Conservation (phyloP, 2,888 invertebrate species). For the Cosmorhoe ocellata region DNA sequence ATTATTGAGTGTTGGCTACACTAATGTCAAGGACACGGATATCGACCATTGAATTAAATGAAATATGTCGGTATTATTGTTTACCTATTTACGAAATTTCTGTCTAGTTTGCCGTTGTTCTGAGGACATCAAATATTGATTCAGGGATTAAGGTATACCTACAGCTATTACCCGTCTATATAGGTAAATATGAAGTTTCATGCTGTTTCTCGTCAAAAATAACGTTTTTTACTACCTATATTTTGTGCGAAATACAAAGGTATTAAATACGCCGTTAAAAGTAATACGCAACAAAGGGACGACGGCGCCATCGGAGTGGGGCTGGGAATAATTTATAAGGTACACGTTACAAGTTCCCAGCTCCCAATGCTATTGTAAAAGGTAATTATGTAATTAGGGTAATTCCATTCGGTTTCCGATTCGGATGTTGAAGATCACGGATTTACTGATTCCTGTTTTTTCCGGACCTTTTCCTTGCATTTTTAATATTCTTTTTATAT, state of each 20-base stretch:
- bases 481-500: background rate
- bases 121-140: background rate
- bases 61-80: constrained; percentile 18
- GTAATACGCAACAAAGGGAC: constrained; percentile 62
- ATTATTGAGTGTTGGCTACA: constrained; percentile 39
- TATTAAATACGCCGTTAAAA: constrained; percentile 42
- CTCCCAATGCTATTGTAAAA: constrained; percentile 31
- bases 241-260: constrained; percentile 18
- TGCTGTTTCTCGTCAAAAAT: constrained; percentile 3
- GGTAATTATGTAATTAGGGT: constrained; percentile 28
- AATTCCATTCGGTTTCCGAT: constrained; percentile 12
- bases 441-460: constrained; percentile 5
- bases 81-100: constrained; percentile 4
- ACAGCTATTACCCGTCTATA: too few species aligned
- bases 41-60: constrained; percentile 59
- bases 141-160: background rate
- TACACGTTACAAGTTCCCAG: constrained; percentile 49
- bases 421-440: constrained; percentile 9
- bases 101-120: background rate
- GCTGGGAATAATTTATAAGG: constrained; percentile 69
- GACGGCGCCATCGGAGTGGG: constrained; percentile 45
- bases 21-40: constrained; percentile 77
- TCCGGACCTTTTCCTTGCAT: background rate
- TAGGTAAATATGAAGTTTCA: background rate
- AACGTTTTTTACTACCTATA: too few species aligned